Base-by-base conservation (phyloP, 2,113 vertebrate genomes). In the Oncorhynchus kisutch region DNA sequence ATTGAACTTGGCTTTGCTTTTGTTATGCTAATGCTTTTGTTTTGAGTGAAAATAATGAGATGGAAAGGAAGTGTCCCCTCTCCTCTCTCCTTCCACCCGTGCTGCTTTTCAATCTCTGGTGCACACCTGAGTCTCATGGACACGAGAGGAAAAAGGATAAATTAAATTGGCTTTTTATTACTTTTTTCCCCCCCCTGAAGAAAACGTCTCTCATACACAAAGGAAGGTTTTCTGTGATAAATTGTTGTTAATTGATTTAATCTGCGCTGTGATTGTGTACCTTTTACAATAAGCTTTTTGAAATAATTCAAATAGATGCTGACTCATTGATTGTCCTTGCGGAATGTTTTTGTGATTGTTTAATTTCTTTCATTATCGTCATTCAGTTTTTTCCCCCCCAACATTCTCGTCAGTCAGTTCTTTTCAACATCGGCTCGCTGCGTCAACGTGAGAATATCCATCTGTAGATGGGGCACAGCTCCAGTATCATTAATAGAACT, bases 1-100 rank as follows among this genome's bases (percentile, higher is more conserved):
- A 45, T n/a, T 75, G 74, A 70, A 51, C 34, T 70, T 49, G 4
- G 74, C 48, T 72, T 22, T 34, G 8, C 79, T 67, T 78, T 86
- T 89, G 65, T 81, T 72, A 84, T 84, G 49, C 18, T 72, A 81
- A 87, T 86, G 9, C 13, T 68, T 66, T 66, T 20, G 78, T 76
- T 84, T 85, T 82, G 71, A 74, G 71, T 82, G 74, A 72, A 72
- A 71, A 64, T 73, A 78, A 82, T 82, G 31, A 34, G 24, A 68
- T 29, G 34, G 45, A 57, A 57, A 57, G 2, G 39, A 11, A 45
- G 24, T 14, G 31, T 29, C 29, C 62, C 77, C 14, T 25, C 22
- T 5, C 16, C 11, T 13, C 49, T 20, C 12, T 31, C 7, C 25
- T 45, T 18, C 14, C 51, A 5, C 51, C 16, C 8, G 24, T 12